Conservation (phyloP, 1,140 invertebrate genomes). For the Pachyrhynchus sulphureomaculatus region DNA sequence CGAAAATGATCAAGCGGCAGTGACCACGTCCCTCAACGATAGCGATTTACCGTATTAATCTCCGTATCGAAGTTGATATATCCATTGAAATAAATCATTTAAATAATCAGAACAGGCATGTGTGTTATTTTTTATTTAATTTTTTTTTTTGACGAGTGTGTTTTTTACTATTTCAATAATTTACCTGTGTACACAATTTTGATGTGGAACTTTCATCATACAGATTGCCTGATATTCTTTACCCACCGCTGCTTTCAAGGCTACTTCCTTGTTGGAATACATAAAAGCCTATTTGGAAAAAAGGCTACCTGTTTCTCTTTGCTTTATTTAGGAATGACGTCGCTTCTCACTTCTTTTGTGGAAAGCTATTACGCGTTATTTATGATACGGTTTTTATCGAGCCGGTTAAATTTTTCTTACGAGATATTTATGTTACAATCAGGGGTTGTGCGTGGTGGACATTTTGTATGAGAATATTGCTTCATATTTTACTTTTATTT, state of each 20-base stretch:
- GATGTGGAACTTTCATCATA: too few relatives aligned
- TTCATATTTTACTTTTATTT: not conserved
- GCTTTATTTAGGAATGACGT: constrained; percentile 11
- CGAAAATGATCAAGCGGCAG: too few relatives aligned
- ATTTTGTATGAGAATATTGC: not conserved
- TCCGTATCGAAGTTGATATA: too few relatives aligned
- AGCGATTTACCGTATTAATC: too few relatives aligned
- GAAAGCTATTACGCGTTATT: constrained; percentile 13
- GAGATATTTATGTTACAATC: constrained; percentile 3
- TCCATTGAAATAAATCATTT: too few relatives aligned
- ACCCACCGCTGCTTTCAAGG: not conserved
- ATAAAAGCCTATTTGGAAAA: constrained; percentile 8
- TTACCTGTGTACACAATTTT: too few relatives aligned
- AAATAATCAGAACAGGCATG: too few relatives aligned
- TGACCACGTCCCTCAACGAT: too few relatives aligned
- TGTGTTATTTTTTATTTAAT: too few relatives aligned
- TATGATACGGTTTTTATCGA: constrained; percentile 24
- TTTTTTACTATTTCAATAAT: too few relatives aligned
- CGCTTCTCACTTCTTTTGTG: constrained; percentile 9
- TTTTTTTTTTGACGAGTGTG: too few relatives aligned
- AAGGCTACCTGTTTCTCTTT: constrained; percentile 8
- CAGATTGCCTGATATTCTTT: not conserved
- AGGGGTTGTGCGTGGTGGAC: not conserved
- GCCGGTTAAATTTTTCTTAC: constrained; percentile 6
- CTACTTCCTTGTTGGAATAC: constrained; percentile 11